Percentiles rank a stretch among this genome's conserved stretches.
These are phyloP conservation scores for Macroglossus sobrinus DNA, from an alignment of 2,113 vertebrate genomes.

Conservation along the genomic window DNA sequence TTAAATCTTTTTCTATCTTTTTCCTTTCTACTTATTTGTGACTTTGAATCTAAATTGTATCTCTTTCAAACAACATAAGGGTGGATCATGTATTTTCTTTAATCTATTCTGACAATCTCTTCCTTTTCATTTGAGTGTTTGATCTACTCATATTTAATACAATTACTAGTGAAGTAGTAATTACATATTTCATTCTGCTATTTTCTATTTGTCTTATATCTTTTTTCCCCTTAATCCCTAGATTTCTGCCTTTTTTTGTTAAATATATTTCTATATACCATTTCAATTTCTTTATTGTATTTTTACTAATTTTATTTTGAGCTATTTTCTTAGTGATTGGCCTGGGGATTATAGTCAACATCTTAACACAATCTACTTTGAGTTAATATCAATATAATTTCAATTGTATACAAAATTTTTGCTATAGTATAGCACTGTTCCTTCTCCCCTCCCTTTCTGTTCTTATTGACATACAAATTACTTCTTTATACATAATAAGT, in stretches of 20 bases:
- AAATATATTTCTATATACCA: not conserved
- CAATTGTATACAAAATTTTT: not conserved
- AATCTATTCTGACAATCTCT: not conserved
- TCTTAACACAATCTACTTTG: slow-evolving; percentile 9
- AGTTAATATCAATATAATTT: slow-evolving; percentile 21
- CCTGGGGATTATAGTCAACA: not conserved
- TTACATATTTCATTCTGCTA: not conserved
- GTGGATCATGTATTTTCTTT: not conserved
- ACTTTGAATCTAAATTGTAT: not conserved
- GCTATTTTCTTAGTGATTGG: not conserved
- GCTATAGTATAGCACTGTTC: not conserved
- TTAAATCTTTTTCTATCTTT: not conserved
- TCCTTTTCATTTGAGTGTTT: not conserved
- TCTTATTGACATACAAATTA: slow-evolving; percentile 37
- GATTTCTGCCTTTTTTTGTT: not conserved
- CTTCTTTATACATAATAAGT: slow-evolving; percentile 21
- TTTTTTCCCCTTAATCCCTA: not conserved
- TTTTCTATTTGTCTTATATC: not conserved
- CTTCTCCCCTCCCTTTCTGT: not conserved
- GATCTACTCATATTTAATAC: not conserved
- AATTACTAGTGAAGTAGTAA: not conserved
- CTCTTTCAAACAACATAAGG: not conserved
- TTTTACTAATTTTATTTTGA: slow-evolving; percentile 6
- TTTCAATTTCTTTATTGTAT: not conserved
- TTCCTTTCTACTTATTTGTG: not conserved